Evolutionary conservation across 2,797 vertebrate species (phyloP).

Genomic region (Myioborus miniatus): DNA sequence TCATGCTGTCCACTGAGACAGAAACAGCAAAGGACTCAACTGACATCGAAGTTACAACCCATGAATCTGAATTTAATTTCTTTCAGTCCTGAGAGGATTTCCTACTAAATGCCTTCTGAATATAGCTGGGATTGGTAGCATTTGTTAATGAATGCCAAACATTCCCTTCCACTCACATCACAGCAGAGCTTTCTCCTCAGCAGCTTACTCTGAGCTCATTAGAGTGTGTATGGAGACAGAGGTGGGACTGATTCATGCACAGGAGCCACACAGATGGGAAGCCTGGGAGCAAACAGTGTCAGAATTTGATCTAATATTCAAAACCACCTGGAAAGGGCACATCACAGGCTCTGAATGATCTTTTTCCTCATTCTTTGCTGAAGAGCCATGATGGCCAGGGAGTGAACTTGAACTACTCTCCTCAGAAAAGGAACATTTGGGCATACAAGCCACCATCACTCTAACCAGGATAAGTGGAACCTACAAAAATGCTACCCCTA

Average conservation of each 20-base stretch:
- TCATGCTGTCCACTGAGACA: not conserved
- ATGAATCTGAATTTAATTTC: not conserved
- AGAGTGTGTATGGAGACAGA: not conserved
- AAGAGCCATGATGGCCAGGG: not conserved
- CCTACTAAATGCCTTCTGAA: not conserved
- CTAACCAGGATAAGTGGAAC: not conserved
- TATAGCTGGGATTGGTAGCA: not conserved
- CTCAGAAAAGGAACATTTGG: not conserved
- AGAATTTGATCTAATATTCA: not conserved
- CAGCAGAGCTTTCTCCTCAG: not conserved
- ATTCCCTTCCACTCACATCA: not conserved
- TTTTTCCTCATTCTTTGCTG: not conserved
- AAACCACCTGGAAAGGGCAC: not conserved
- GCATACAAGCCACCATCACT: not conserved
- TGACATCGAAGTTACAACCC: not conserved
- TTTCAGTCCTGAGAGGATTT: not conserved
- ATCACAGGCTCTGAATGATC: not conserved
- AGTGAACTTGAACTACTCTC: not conserved
- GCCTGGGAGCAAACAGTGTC: not conserved
- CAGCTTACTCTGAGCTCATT: not conserved
- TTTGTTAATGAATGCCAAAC: not conserved
- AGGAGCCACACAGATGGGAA: not conserved
- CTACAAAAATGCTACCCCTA: not conserved
- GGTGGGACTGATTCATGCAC: not conserved
- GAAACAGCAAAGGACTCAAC: not conserved